Evolutionary conservation across 2,797 vertebrate species (phyloP).

Genomic region (Mionectes olivaceus): DNA sequence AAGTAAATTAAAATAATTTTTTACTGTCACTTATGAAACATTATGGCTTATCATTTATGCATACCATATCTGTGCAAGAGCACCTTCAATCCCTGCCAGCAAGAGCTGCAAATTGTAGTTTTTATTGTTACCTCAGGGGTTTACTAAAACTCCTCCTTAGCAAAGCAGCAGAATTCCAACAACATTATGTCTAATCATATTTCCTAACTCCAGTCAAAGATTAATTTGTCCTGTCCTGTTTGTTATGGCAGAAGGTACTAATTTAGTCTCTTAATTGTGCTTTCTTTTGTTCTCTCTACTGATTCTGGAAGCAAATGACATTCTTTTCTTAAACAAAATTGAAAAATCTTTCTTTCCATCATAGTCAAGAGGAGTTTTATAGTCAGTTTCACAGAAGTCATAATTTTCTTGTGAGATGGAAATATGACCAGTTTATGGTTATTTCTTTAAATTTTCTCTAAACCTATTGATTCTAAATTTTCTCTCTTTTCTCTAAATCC

Average conservation of each 20-base stretch:
- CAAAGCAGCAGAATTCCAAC: conserved; percentile 9
- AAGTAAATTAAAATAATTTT: background rate
- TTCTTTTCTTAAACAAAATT: background rate
- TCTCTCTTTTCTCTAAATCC: background rate
- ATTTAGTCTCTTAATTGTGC: background rate
- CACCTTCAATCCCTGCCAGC: background rate
- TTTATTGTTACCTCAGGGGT: background rate
- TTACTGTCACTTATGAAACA: background rate
- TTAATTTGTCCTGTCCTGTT: background rate
- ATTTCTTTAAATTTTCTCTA: background rate
- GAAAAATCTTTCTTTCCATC: background rate
- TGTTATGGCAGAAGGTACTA: background rate
- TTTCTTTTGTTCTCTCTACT: background rate
- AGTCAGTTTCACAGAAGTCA: background rate
- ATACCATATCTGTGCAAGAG: background rate
- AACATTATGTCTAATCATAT: background rate
- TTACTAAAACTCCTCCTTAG: background rate
- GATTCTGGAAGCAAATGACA: background rate
- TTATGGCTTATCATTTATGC: background rate
- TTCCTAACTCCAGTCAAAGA: background rate
- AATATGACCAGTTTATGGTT: background rate
- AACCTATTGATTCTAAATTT: background rate
- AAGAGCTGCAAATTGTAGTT: background rate
- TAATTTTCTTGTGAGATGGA: background rate
- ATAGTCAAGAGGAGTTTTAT: background rate